A percentile compares a stretch with the other conserved stretches of the same genome.
Conservation (phyloP, 1,140 invertebrate species). For the Cephus cinctus region DNA sequence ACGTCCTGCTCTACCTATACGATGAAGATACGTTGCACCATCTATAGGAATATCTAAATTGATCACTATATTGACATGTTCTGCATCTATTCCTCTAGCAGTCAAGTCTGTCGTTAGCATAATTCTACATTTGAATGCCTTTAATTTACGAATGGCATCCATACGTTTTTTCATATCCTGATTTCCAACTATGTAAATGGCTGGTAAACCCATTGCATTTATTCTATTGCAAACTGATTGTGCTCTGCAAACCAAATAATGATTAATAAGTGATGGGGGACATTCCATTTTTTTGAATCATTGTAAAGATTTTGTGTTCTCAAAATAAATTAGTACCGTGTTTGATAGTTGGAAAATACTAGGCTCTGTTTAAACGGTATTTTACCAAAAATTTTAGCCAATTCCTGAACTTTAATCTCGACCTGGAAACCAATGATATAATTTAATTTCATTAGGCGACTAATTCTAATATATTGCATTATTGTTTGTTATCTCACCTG, state of each 20-base stretch:
- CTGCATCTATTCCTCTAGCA: constrained; percentile 85
- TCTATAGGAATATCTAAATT: constrained; percentile 87
- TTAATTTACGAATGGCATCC: constrained; percentile 73
- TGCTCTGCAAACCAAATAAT: constrained; percentile 52
- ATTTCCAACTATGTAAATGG: constrained; percentile 70
- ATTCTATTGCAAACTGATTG: constrained; percentile 73
- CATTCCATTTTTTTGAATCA: background rate
- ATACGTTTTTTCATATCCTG: constrained; percentile 78
- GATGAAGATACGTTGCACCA: constrained; percentile 88
- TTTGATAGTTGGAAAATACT: constrained; percentile 87
- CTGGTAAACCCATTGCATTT: constrained; percentile 68
- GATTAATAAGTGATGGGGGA: background rate
- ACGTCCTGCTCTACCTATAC: constrained; percentile 91
- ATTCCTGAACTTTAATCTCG: constrained; percentile 67
- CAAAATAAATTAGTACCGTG: too few species aligned
- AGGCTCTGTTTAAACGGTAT: constrained; percentile 85
- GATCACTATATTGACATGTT: constrained; percentile 90
- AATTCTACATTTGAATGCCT: constrained; percentile 77
- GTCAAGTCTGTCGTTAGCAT: constrained; percentile 90
- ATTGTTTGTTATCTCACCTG: constrained; percentile 53
- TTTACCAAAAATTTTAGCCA: constrained; percentile 70
- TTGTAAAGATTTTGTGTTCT: too few species aligned
- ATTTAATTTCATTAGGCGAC: constrained; percentile 24
- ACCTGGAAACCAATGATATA: constrained; percentile 42
- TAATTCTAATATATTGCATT: constrained; percentile 41